Base-by-base conservation (phyloP, 2,113 vertebrate genomes). In the Podarcis cretensis region DNA sequence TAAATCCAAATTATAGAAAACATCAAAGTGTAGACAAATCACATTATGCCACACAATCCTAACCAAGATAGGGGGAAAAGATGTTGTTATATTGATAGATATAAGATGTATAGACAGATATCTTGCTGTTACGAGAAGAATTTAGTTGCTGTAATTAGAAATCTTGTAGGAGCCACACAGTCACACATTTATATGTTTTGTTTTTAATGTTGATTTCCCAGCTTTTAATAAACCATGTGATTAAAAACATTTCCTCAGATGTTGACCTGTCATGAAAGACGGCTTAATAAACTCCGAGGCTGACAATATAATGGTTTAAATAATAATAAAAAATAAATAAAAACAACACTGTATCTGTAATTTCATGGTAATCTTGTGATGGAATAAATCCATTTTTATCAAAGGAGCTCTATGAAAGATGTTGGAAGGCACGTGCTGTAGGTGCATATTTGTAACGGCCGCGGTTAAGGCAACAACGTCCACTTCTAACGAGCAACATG, bases 1-100 rank as follows among this genome's bases (percentile, higher is more conserved):
- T 97, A 97, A 98, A 97, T 97, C 97, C 91, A 96, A 97, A 97
- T 98, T 97, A 97, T 92, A 96, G 94, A 96, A 97, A 96, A 97
- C 95, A 96, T 90, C 92, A 94, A 95, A 96, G 96, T 95, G 95
- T 85, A 92, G 89, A 89, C 65, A 97, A 97, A 97, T 96, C 95
- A 96, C 97, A 96, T 97, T 93, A 95, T 97, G 96, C 92, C 93
- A 66, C 87, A 78, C 10, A 6, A 95, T 96, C 91, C 91, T 95
- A 87, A 25, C 85, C 90, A 93, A 95, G 90, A 91, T 93, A 91
- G 80, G 92, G 91, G 89, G 75, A 86, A 21, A 80, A 84, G 94
- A n/a, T 48, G 20, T 82, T 37, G 93, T 95, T 77, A 40, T 68
- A 80, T 57, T 48, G 12, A 74, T 32, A 74, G 12, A 20, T 74